phyloP scores from a whole-genome alignment of 2,797 vertebrate genomes.

The Borostomias antarcticus region DNA sequence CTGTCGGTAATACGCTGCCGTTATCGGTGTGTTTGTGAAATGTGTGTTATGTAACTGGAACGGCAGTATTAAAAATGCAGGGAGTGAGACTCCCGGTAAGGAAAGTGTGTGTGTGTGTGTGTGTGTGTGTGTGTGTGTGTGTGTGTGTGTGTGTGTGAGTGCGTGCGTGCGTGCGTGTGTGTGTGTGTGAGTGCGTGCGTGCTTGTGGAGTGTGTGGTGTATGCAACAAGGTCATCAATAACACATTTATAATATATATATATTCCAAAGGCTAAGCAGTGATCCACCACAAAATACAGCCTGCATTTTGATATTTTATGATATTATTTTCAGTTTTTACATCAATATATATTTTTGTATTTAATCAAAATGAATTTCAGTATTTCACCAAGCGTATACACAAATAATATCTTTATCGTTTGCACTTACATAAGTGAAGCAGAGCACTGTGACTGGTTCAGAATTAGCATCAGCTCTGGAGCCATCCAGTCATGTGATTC shows the following conservation, averaged over 20 bases:
- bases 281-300: not conserved
- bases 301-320: slow-evolving; percentile 25
- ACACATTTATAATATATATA: not conserved
- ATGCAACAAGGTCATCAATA: not conserved
- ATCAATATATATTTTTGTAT: not conserved
- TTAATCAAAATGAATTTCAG: not conserved
- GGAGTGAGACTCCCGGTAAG: slow-evolving; percentile 36
- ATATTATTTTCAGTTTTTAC: not conserved
- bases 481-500: slow-evolving; percentile 15
- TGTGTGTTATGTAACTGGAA: slow-evolving; percentile 83
- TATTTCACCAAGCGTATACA: not conserved
- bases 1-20: slow-evolving; percentile 22
- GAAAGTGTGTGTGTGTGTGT: slow-evolving; percentile 1
- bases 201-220: slow-evolving; percentile 17
- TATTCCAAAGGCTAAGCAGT: not conserved
- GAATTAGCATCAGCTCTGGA: not conserved
- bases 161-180: slow-evolving; percentile 26
- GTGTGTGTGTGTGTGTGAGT: slow-evolving; percentile 32
- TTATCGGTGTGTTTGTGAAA: slow-evolving; percentile 75
- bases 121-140: slow-evolving; percentile 30
- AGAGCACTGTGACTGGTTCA: not conserved
- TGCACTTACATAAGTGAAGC: not conserved
- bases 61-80: slow-evolving; percentile 79
- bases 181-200: slow-evolving; percentile 8
- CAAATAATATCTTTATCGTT: not conserved